Evolutionary conservation across 2,797 vertebrate species (phyloP), one percentile per base, ranked within the genome.

Genomic region (Tokudaia muenninki): DNA sequence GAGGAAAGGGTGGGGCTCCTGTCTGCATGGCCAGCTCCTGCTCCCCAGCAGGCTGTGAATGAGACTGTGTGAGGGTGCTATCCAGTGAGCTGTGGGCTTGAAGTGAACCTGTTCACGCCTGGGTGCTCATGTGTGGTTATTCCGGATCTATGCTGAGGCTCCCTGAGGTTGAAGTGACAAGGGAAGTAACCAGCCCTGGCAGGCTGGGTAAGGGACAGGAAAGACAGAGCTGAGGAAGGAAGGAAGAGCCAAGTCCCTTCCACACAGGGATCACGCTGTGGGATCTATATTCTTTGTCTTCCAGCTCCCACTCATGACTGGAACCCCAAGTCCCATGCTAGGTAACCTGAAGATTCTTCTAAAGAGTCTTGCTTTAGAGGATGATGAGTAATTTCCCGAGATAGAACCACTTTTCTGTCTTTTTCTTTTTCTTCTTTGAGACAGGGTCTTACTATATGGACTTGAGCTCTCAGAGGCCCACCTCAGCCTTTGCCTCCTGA

Each of bases 121-220:
- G 55, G 57, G 77, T 89, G 41, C 21, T 21, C 34, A 11, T 37
- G 17, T 57, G 90, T 78, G 87, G 52, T 34, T 84, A 26, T 67
- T 59, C 70, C 1, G 3, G n/a, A 34, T 77, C 55, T 72, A 81
- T n/a, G 89, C 70, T 94, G 24, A 67, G 92, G 84, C 79, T 63
- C 24, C 78, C 75, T 87, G 87, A 70, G 79, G 89, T 80, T 67
- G 14, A 74, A 81, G 61, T 34, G 50, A 90, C 78, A 82, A 88
- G 95, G 95, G 89, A 95, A 97, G 83, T 92, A 86, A 92, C 86
- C 92, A 91, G 67, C 26, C 87, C 65, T 31, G 37, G 59, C 47
- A 89, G 74, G 31, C 37, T 94, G 67, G 8, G 75, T 67, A 41
- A n/a, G 50, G 55, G 67, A 90, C 37, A n/a, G 50, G 55, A 61